phyloP scores from a whole-genome alignment of 2,888 invertebrate genomes.

The Harpagoxenus sublaevis region DNA sequence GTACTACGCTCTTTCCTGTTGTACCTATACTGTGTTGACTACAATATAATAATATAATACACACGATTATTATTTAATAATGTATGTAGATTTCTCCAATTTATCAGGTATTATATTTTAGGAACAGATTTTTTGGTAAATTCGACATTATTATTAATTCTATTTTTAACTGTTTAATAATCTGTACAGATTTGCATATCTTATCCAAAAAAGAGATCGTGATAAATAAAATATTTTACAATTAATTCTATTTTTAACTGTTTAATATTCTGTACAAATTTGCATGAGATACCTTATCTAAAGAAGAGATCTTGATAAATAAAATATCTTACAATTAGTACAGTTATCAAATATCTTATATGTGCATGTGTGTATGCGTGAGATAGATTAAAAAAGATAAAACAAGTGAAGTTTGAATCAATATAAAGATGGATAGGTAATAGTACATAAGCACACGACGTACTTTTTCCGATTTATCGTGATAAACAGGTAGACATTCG shows the following conservation, averaged over 20 bases:
- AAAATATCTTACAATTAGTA: background rate
- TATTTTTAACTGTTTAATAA: constrained; percentile 5
- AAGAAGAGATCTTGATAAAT: background rate
- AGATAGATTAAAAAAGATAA: background rate
- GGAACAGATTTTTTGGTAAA: background rate
- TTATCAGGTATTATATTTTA: background rate
- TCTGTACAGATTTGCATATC: background rate
- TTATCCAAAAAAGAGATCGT: background rate
- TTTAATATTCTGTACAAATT: background rate
- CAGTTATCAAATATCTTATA: background rate
- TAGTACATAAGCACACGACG: background rate
- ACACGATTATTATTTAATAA: background rate
- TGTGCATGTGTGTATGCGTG: background rate
- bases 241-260: background rate
- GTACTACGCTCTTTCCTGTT: background rate
- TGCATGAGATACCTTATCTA: background rate
- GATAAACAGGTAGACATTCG: background rate
- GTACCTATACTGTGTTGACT: background rate
- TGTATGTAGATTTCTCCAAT: background rate
- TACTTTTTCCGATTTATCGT: background rate
- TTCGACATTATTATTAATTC: background rate
- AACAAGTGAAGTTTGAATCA: background rate
- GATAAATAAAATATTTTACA: background rate
- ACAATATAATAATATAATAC: background rate
- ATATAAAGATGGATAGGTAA: background rate